Evolutionary conservation across 2,888 invertebrate species (phyloP), one percentile per base, ranked within the genome.

Genomic region (Belgica antarctica): DNA sequence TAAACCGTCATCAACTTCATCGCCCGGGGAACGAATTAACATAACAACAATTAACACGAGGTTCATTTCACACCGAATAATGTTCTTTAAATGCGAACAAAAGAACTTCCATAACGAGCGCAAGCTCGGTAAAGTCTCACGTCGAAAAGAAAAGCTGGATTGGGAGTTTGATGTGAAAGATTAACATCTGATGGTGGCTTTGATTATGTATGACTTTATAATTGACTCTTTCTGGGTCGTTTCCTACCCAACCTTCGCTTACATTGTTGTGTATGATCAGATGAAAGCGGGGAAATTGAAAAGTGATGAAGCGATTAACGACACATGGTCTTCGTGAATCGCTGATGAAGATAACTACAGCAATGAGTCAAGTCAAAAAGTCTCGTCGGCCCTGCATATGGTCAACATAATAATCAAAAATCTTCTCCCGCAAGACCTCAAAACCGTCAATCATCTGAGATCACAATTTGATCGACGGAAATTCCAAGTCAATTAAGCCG

Each of bases 41-140:
- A 61, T 61, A 27, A 27, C 27, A 28, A 62, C 31, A 19, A 62
- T 62, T 62, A 62, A 62, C 62, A 59, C 22, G 25, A 12, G 34
- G 8, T 34, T 62, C 17, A 17, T 28, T 62, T 62, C 62, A 62
- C 62, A 62, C 62, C 28, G 27, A 31, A 25, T 17, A n/a, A 19
- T 17, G 10, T 19, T 17, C 19, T n/a, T 17, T 1, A 4, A 57
- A 19, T 22, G n/a, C 24, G 17, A 8, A 61, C 61, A 61, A 61
- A 28, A 61, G 22, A 62, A 36, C 46, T 41, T 22, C 41, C 63
- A 63, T 63, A 63, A 63, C 12, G 24, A 41, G 24, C 63, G 5
- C 8, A 7, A 4, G 22, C 2, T 8, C 22, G 8, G 2, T 22
- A 15, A n/a, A 52, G 17, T 22, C 52, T 15, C 52, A 22, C 24